A percentile compares a stretch with the other conserved stretches of the same genome.
Conservation (phyloP, 2,888 invertebrate species). For the Drosophila mimica region DNA sequence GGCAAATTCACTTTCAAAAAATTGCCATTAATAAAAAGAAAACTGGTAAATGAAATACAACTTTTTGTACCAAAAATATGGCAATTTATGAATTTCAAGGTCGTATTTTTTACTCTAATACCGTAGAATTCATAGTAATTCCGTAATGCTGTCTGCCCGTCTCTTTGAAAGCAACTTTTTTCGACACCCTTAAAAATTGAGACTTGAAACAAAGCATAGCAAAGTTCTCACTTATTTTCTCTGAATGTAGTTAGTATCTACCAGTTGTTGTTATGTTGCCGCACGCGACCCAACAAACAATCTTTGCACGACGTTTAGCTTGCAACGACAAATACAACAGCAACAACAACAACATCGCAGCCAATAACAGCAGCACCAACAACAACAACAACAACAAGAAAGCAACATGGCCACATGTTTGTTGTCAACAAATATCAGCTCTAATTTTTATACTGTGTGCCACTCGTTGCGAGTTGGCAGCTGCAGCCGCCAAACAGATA, state of each 20-base stretch:
- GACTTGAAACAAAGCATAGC: not conserved
- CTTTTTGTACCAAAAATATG: not conserved
- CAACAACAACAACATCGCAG: conserved; percentile 8
- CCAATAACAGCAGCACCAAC: conserved; percentile 28
- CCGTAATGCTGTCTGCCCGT: too few species aligned
- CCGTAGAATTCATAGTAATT: too few species aligned
- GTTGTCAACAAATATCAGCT: conserved; percentile 75
- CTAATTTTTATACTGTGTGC: conserved; percentile 72
- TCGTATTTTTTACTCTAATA: not conserved
- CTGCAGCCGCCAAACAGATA: conserved; percentile 49
- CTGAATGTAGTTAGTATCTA: conserved; percentile 20
- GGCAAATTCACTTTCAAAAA: not conserved
- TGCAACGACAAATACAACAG: conserved; percentile 14
- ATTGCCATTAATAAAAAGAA: not conserved
- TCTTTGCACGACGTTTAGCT: conserved; percentile 18
- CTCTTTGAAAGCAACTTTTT: too few species aligned
- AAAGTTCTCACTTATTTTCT: not conserved
- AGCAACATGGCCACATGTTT: conserved; percentile 69
- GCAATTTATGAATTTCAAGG: not conserved
- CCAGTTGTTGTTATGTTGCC: conserved; percentile 37
- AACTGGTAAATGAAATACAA: not conserved
- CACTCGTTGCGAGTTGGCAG: conserved; percentile 50
- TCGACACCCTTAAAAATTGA: not conserved
- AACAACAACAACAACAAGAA: conserved; percentile 18
- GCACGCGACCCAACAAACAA: conserved; percentile 45